These are phyloP conservation scores for Oostethus manadensis DNA, from an alignment of 2,113 vertebrate genomes.

Conservation along the genomic window DNA sequence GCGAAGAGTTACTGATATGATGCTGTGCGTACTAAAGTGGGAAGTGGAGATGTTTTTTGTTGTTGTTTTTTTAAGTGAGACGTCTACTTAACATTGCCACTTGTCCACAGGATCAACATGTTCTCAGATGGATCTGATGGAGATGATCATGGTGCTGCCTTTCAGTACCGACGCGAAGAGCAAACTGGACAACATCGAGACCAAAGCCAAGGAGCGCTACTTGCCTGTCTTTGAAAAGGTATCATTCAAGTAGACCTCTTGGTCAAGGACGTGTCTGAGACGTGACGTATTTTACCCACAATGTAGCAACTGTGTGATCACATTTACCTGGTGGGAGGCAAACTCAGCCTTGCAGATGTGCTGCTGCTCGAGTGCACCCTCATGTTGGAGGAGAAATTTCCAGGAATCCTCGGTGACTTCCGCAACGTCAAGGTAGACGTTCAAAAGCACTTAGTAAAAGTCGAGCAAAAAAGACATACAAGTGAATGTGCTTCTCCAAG, in stretches of 20 bases:
- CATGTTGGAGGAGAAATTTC: constrained; percentile 78
- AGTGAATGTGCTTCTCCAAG: neutral
- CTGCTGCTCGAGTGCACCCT: constrained; percentile 81
- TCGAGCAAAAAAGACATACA: neutral
- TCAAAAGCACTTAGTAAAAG: neutral
- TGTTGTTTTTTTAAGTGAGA: too few species aligned
- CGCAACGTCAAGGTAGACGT: constrained; percentile 76
- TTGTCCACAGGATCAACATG: constrained; percentile 79
- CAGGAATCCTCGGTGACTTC: constrained; percentile 72
- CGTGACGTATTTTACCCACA: constrained; percentile 1
- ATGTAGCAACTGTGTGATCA: constrained; percentile 73
- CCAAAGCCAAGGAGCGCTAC: constrained; percentile 73
- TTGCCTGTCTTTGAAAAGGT: constrained; percentile 89
- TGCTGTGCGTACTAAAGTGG: too few species aligned
- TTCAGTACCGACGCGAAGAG: constrained; percentile 64
- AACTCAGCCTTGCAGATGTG: constrained; percentile 81
- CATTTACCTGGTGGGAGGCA: constrained; percentile 80
- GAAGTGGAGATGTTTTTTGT: too few species aligned
- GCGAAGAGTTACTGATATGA: too few species aligned
- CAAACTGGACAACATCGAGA: constrained; percentile 65
- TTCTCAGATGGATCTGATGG: constrained; percentile 81
- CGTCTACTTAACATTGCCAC: neutral
- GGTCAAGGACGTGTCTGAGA: neutral
- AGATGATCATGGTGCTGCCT: constrained; percentile 68
- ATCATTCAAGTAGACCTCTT: neutral